Conservation (phyloP, 1,140 invertebrate species). For the Brachionus rubens region DNA sequence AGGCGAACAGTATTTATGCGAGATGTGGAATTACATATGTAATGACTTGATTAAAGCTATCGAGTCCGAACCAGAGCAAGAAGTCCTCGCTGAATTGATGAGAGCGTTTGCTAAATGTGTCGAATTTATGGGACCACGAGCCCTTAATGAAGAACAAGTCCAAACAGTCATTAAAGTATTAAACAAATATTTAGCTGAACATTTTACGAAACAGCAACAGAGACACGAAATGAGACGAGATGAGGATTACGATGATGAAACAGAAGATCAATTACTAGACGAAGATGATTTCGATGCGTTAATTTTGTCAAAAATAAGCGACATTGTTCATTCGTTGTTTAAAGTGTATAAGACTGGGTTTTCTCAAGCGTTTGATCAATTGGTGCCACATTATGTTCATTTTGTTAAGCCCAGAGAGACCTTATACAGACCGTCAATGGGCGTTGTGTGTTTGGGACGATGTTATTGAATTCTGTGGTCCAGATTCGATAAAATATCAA, state of each 20-base stretch:
- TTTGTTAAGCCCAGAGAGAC: conserved; percentile 59
- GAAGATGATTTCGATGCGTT: conserved; percentile 91
- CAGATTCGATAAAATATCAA: conserved; percentile 70
- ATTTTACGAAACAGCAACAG: conserved; percentile 77
- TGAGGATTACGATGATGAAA: conserved; percentile 93
- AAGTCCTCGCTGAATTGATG: conserved; percentile 83
- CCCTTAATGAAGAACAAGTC: conserved; percentile 73
- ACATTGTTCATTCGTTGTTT: conserved; percentile 87
- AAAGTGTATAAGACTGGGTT: conserved; percentile 79
- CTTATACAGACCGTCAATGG: conserved; percentile 91
- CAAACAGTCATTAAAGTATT: conserved; percentile 77
- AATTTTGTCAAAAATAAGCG: conserved; percentile 82
- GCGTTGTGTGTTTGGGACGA: conserved; percentile 96
- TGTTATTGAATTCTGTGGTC: conserved; percentile 75
- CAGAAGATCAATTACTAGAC: conserved; percentile 85
- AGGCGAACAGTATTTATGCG: conserved; percentile 68
- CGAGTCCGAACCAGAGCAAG: conserved; percentile 85
- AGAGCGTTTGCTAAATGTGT: conserved; percentile 83
- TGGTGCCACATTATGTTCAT: conserved; percentile 81
- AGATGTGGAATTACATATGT: conserved; percentile 90
- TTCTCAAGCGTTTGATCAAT: conserved; percentile 79
- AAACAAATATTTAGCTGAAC: conserved; percentile 80
- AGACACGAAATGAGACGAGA: conserved; percentile 75
- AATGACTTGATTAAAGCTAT: conserved; percentile 86
- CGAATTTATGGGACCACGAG: conserved; percentile 80